Percentiles rank a stretch among this genome's conserved stretches.
Evolutionary conservation across 2,113 vertebrate genomes (phyloP).

Genomic region (Thamnophis sirtalis): DNA sequence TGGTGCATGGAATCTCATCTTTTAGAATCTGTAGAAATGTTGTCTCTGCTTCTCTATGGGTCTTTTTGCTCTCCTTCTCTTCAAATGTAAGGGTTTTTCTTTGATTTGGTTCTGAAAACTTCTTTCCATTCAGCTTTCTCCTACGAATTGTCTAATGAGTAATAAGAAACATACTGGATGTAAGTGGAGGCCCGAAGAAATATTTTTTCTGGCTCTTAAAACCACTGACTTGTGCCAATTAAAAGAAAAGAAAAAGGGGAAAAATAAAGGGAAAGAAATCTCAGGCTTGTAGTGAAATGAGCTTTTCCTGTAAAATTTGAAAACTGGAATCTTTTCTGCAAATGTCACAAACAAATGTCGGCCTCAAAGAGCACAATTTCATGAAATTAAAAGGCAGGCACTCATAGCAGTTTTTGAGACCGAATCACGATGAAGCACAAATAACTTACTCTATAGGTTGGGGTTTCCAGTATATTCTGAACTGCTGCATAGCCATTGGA

Average conservation of each 20-base stretch:
- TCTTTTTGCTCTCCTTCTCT: neutral
- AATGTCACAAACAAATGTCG: constrained; percentile 39
- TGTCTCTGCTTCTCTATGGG: neutral
- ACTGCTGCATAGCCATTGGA: neutral
- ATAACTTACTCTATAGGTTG: neutral
- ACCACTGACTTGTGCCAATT: constrained; percentile 38
- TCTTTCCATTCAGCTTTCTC: constrained; percentile 49
- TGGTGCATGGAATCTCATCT: neutral
- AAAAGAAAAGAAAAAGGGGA: neutral
- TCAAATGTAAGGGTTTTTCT: constrained; percentile 17
- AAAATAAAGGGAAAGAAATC: constrained; percentile 28
- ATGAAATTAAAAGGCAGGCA: constrained; percentile 25
- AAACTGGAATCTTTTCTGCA: constrained; percentile 35
- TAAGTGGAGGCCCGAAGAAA: constrained; percentile 50
- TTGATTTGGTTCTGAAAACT: constrained; percentile 15
- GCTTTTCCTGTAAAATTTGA: constrained; percentile 49
- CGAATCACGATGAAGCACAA: constrained; percentile 21
- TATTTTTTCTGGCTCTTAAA: constrained; percentile 41
- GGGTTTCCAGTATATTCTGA: neutral
- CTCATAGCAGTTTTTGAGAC: constrained; percentile 33
- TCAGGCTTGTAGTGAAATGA: constrained; percentile 44
- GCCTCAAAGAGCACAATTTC: constrained; percentile 28
- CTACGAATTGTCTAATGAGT: constrained; percentile 48
- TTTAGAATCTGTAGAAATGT: neutral
- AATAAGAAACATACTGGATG: constrained; percentile 51